Percentiles rank a stretch among this genome's conserved stretches.
Conservation (phyloP, 1,140 invertebrate species). For the honey bee (Apis mellifera) region DNA sequence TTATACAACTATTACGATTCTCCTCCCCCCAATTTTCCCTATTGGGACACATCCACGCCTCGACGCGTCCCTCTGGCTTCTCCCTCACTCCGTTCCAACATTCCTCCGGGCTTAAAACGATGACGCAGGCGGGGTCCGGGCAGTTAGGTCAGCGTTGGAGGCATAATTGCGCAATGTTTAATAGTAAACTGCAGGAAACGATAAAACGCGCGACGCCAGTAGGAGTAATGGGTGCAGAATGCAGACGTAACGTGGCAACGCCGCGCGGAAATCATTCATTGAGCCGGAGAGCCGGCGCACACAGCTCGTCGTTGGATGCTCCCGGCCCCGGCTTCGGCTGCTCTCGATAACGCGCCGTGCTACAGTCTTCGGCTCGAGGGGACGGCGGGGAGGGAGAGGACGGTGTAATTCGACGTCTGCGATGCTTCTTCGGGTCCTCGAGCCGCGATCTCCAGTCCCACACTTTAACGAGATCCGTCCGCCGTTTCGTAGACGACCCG, state of each 20-base stretch:
- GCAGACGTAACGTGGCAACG: slow-evolving; percentile 72
- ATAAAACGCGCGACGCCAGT: slow-evolving; percentile 53
- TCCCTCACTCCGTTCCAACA: not conserved
- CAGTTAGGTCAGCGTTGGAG: slow-evolving; percentile 37
- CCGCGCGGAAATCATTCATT: slow-evolving; percentile 81
- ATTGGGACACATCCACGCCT: no score
- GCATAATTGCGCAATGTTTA: slow-evolving; percentile 51
- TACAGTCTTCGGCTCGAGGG: slow-evolving; percentile 12
- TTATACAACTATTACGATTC: no score
- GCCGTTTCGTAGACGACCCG: not conserved
- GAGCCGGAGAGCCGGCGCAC: slow-evolving; percentile 63
- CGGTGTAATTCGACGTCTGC: slow-evolving; percentile 54
- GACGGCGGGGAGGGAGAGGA: not conserved
- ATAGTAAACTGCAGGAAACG: slow-evolving; percentile 47
- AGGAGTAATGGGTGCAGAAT: slow-evolving; percentile 64
- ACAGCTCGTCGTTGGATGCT: slow-evolving; percentile 28
- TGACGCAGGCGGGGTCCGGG: slow-evolving; percentile 27
- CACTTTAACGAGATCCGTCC: not conserved
- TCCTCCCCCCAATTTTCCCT: no score
- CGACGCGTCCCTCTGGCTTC: no score
- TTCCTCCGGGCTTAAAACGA: slow-evolving; percentile 7
- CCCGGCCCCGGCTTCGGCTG: slow-evolving; percentile 27
- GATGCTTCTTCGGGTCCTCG: slow-evolving; percentile 39
- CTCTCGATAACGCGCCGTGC: slow-evolving; percentile 38
- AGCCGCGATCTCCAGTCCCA: not conserved